Evolutionary conservation across 92 coral and sea anemone genomes (phyloP), one percentile per base, ranked within the genome.

Genomic region (Actinernus sp.): DNA sequence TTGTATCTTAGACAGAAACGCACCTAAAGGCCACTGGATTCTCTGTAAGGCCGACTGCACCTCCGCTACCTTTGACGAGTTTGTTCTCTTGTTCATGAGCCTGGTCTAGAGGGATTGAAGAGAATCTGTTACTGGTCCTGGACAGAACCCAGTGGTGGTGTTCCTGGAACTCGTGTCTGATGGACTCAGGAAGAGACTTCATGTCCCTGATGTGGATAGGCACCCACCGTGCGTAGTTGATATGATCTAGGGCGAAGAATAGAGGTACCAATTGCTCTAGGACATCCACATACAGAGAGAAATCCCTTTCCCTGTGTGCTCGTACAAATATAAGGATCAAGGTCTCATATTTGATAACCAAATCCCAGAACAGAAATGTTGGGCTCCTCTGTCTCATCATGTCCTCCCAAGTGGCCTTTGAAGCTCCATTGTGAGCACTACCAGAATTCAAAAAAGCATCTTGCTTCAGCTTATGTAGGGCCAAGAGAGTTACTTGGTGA

Each of bases 41-140:
- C 71, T 68, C 85, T 30, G 71, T 78, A 16, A 81, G 82, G 29
- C 88, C 71, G 10, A 73, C 76, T 56, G 82, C 88, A 0, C 83
- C 86, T 49, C 86, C 85, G 3, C 64, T 71, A 28, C 71, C 29
- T 45, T 76, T 84, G 44, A 70, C 76, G 8, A 65, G 52, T 55
- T 62, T 74, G 62, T 86, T 74, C 29, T 66, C 80, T 46, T 86
- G 84, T 31, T 86, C 87, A 31, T 68, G 88, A 8, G 80, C 93
- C 41, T 80, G 88, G 21, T 86, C 88, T 25, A 80, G 47, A 0
- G 93, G 81, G 14, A 86, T 86, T 0, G 77, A 44, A 0, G 88
- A 80, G 21, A 80, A 87, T 16, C 14, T 55, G 21, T 68, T 80
- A 4, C 66, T 64, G 0, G 88, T 65, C 66, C 75, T 80, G 5